Evolutionary conservation across 2,797 vertebrate species (phyloP), one percentile per base, ranked within the genome.

Genomic region (Sphenodon punctatus): DNA sequence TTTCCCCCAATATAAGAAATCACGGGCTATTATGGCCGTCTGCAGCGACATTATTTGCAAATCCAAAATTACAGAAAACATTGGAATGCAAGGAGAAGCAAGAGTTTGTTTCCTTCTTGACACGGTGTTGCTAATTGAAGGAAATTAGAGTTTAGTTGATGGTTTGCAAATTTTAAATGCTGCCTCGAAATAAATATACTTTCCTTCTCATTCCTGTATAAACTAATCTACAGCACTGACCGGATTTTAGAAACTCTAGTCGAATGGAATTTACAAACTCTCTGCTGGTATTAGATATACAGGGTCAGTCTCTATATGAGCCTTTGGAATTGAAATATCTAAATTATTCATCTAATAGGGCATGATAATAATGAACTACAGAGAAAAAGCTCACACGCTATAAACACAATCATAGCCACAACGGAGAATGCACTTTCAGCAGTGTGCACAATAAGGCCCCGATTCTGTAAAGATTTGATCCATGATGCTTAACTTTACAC

Each of bases 1-100:
- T 61, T 96, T 96, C 94, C 88, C 94, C 95, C 96, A 97, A 95
- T 96, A 95, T 94, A 94, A 94, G 93, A 94, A 95, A 92, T 90
- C 92, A 87, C 78, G 84, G 90, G 89, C 91, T 94, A 94, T 95
- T 93, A 94, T 48, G 5, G 87, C 84, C 90, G 92, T 88, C 72
- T 87, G 77, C 92, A 80, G 71, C 38, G 80, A 90, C 75, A 87
- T 91, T 94, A 91, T 92, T 93, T 94, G 85, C 46, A 92, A 93
- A 90, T 55, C 61, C 53, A 86, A 87, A 93, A 89, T 91, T 82
- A 90, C 86, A 93, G 86, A 93, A 88, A 90, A 94, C 88, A 87
- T 80, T 89, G 78, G 92, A 90, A 92, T 74, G 82, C 10, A 90
- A 89, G 48, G 81, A 78, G 84, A 43, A 88, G 49, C 51, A 83